Conservation (phyloP, 1,140 invertebrate genomes). For the Hyphantria cunea region DNA sequence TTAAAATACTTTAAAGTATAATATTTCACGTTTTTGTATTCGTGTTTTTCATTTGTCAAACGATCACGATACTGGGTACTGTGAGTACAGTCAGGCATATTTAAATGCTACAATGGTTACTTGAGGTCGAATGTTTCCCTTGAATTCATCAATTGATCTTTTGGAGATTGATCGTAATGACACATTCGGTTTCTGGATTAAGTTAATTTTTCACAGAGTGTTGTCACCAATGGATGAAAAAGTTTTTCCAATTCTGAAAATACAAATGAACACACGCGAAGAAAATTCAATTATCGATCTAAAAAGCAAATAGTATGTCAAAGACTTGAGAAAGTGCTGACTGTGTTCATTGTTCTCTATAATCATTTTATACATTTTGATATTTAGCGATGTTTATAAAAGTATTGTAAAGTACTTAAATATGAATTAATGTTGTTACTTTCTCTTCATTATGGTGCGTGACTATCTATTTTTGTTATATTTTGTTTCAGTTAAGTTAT, state of each 20-base stretch:
- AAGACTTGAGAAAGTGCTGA: not conserved
- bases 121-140: too few species aligned
- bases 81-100: not conserved
- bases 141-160: too few species aligned
- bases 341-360: not conserved
- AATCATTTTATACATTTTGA: not conserved
- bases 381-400: conserved; percentile 9
- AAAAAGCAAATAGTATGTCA: too few species aligned
- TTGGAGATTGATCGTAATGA: too few species aligned
- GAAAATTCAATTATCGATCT: too few species aligned
- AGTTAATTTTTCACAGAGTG: too few species aligned
- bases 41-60: not conserved
- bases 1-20: conserved; percentile 23
- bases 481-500: conserved; percentile 8
- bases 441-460: conserved; percentile 18
- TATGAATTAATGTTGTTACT: conserved; percentile 9
- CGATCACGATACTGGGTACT: not conserved
- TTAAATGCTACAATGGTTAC: too few species aligned
- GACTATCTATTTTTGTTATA: conserved; percentile 10
- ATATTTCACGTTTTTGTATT: conserved; percentile 7
- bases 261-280: too few species aligned
- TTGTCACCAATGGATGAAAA: too few species aligned
- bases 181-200: too few species aligned
- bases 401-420: conserved; percentile 19
- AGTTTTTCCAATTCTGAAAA: too few species aligned